A percentile compares a stretch with the other conserved stretches of the same genome.
Conservation (phyloP, 30 jellyfish, hydroid and myxozoan species). For the Haliclystus octoradiatus region DNA sequence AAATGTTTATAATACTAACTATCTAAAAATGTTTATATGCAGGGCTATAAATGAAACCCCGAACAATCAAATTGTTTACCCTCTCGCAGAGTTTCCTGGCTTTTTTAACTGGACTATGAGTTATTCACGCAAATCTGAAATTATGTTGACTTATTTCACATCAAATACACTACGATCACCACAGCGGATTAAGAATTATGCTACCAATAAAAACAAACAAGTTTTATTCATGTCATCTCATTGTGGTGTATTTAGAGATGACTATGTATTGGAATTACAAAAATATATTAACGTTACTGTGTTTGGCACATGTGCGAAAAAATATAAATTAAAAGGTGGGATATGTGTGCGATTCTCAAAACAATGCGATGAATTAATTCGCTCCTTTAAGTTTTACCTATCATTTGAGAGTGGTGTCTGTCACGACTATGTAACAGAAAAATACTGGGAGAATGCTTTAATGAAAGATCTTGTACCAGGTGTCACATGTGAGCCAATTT, state of each 20-base stretch:
- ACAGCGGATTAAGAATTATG: constrained; percentile 25
- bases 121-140: constrained; percentile 65
- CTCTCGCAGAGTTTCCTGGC: constrained; percentile 41
- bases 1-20: no score
- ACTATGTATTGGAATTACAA: constrained; percentile 66
- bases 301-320: constrained; percentile 73
- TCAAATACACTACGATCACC: constrained; percentile 11
- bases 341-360: constrained; percentile 51
- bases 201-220: constrained; percentile 53
- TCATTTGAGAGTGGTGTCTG: constrained; percentile 9
- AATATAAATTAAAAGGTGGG: constrained; percentile 56
- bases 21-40: no score
- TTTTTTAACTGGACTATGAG: constrained; percentile 96
- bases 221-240: constrained; percentile 87
- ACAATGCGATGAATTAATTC: constrained; percentile 45
- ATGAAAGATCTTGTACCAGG: constrained; percentile 1
- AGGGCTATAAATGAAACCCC: constrained; percentile 96
- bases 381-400: constrained; percentile 1
- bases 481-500: constrained; percentile 4
- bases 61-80: constrained; percentile 4
- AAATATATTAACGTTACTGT: constrained; percentile 68
- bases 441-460: constrained; percentile 9
- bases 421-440: constrained; percentile 7
- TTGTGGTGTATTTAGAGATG: constrained; percentile 81
- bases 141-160: constrained; percentile 69